Evolutionary conservation across 1,140 invertebrate species (phyloP), one percentile per base, ranked within the genome.

Genomic region (Papilio dardanus): DNA sequence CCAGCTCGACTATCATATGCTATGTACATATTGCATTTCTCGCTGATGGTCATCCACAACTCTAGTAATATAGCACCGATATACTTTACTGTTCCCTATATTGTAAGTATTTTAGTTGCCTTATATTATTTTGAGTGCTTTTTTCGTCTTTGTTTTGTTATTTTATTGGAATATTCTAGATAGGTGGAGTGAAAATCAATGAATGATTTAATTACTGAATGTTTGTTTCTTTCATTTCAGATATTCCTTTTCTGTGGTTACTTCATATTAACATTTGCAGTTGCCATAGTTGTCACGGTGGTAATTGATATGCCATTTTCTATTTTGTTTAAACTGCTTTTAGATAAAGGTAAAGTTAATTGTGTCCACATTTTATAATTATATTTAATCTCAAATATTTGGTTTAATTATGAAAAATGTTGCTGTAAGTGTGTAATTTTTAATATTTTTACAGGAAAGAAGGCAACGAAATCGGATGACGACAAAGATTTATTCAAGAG

Each of bases 1-100:
- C 82, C 94, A 0, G 89, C 92, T 4, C 88, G 88, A 21, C 81
- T 95, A 3, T 93, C 94, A 0, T 95, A 94, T 73, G 94, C 90
- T 5, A 93, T 94, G 81, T 95, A 93, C 75, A 74, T 95, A 0
- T 79, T 94, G 74, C 94, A 94, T 78, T 83, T 78, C 12, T 77
- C 78, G 0, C 21, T 84, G 2, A 81, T 84, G 71, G 78, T 79
- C 8, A 33, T 79, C 8, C 19, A 77, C 30, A 76, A 81, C 30
- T 58, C 58, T n/a, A 74, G 76, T 24, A 42, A 50, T 24, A 30
- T 79, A 0, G 14, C 71, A 5, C 79, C 81, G 7, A 67, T 77
- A 3, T 78, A 82, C 40, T 86, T 83, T 50, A 74, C 78, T 4
- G 78, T 79, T 8, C 24, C 42, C 19, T 30, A 42, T 28, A 73